A percentile compares a stretch with the other conserved stretches of the same genome.
Conservation (phyloP, 92 coral and sea anemone genomes). For the Phenganax marumi region DNA sequence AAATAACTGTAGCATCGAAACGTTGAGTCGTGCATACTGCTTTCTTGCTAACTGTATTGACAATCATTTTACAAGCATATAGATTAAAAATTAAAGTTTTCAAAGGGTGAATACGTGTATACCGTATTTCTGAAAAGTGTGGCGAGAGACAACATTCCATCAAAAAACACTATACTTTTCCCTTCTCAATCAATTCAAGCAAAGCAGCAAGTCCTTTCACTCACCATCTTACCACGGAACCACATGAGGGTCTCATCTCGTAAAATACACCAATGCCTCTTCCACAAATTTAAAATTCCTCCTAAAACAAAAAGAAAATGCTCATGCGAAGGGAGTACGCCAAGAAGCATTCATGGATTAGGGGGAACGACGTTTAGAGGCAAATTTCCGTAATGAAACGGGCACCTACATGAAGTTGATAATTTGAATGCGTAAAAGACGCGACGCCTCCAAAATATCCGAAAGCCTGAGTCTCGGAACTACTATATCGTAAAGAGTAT, state of each 20-base stretch:
- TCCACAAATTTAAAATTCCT: slow-evolving; percentile 89
- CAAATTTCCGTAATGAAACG: background rate
- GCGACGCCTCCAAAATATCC: no score
- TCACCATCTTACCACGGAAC: slow-evolving; percentile 92
- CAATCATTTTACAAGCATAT: no score
- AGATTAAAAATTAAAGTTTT: no score
- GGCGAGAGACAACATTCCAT: background rate
- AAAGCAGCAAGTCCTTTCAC: background rate
- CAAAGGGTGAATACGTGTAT: background rate
- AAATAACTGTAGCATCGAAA: no score
- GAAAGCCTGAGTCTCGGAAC: no score
- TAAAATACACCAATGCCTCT: slow-evolving; percentile 96
- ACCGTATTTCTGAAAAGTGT: background rate
- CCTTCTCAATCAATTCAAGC: background rate
- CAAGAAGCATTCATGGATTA: no score
- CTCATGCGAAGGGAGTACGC: background rate
- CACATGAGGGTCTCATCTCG: slow-evolving; percentile 96
- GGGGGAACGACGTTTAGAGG: background rate
- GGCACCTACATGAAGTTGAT: no score
- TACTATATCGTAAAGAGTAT: no score
- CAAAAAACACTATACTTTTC: background rate
- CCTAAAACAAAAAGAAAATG: slow-evolving; percentile 52
- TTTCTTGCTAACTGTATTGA: no score
- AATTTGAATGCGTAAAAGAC: no score
- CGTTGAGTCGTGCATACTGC: no score